Evolutionary conservation across 1,140 invertebrate genomes (phyloP).

Genomic region (Oryctes rhinoceros): DNA sequence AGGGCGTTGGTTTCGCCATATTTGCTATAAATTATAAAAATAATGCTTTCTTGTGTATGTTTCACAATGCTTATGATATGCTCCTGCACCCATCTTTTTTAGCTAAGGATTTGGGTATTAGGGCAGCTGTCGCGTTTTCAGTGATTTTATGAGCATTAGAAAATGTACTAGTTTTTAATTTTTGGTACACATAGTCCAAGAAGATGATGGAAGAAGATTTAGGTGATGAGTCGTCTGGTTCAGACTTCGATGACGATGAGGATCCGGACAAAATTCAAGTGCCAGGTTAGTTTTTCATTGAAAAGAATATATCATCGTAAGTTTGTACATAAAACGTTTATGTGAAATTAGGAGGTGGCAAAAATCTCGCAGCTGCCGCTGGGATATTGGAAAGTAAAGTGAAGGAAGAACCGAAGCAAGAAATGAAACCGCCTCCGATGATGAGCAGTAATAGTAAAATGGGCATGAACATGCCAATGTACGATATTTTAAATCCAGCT

Average conservation of each 20-base stretch:
- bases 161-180: constrained; percentile 40
- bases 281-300: constrained; percentile 69
- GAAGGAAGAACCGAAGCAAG: constrained; percentile 48
- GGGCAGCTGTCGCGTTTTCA: constrained; percentile 3
- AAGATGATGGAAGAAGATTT: constrained; percentile 64
- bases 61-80: constrained; percentile 32
- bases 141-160: constrained; percentile 23
- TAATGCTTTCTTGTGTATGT: constrained; percentile 25
- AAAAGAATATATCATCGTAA: neutral
- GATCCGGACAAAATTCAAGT: constrained; percentile 91
- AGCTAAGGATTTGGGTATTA: constrained; percentile 12
- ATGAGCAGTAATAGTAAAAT: constrained; percentile 51
- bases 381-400: constrained; percentile 62
- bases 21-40: constrained; percentile 49
- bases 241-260: constrained; percentile 87
- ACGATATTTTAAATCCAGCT: constrained; percentile 52
- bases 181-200: constrained; percentile 49
- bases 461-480: constrained; percentile 49
- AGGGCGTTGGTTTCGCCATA: constrained; percentile 60
- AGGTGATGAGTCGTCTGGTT: constrained; percentile 75
- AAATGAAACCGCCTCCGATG: constrained; percentile 20
- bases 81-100: constrained; percentile 32
- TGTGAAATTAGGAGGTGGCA: constrained; percentile 73
- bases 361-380: constrained; percentile 78
- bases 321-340: constrained; percentile 16